Conservation (phyloP, 1,140 invertebrate genomes). For the Micrasema longulum region DNA sequence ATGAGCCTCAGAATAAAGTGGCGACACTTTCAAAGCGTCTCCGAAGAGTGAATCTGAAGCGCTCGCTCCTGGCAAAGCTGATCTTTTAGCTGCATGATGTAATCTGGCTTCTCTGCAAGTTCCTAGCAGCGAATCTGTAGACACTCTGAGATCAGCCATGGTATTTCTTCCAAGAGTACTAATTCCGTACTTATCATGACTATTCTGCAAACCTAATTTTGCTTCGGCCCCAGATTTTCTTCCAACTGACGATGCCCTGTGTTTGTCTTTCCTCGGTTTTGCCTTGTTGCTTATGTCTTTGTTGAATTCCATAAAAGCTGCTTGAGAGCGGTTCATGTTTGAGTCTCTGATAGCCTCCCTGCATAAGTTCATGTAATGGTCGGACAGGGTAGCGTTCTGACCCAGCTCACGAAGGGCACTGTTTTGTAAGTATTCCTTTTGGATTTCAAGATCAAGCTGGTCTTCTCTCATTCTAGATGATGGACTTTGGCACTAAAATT, state of each 20-base stretch:
- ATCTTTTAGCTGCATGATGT: constrained; percentile 47
- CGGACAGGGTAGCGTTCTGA: constrained; percentile 24
- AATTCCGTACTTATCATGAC: constrained; percentile 7
- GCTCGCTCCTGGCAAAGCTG: constrained; percentile 28
- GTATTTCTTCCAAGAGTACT: constrained; percentile 11
- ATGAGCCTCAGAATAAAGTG: constrained; percentile 36
- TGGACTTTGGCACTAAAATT: constrained; percentile 42
- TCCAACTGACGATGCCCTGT: constrained; percentile 34
- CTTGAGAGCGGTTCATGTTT: constrained; percentile 42
- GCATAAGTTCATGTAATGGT: constrained; percentile 48
- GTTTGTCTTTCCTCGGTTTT: constrained; percentile 14
- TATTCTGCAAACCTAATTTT: constrained; percentile 20
- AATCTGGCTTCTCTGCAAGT: constrained; percentile 51
- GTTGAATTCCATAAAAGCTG: constrained; percentile 45
- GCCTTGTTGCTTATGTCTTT: constrained; percentile 41
- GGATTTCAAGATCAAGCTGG: constrained; percentile 47
- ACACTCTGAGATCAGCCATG: constrained; percentile 5
- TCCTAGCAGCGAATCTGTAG: constrained; percentile 43
- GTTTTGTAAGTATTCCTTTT: constrained; percentile 47
- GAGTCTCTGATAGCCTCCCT: constrained; percentile 47
- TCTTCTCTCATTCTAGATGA: constrained; percentile 36
- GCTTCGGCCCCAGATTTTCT: constrained; percentile 33
- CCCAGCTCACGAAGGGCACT: constrained; percentile 31
- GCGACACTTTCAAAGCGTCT: constrained; percentile 52
- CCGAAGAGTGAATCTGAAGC: constrained; percentile 42